phyloP scores from a whole-genome alignment of 1,140 invertebrate genomes.

The Drosophila sechellia region DNA sequence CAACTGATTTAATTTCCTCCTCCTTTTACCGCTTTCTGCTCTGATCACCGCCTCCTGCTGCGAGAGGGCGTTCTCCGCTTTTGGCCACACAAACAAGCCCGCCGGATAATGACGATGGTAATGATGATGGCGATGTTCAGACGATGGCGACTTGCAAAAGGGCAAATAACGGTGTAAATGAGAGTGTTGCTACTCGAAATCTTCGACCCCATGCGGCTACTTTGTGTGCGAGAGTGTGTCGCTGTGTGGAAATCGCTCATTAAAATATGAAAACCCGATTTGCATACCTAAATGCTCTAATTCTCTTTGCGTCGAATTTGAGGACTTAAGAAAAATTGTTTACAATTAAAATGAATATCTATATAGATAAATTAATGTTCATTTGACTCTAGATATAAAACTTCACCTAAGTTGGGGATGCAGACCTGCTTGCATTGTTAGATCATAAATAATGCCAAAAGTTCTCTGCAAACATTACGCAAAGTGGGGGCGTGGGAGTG shows the following conservation, averaged over 20 bases:
- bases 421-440: constrained; percentile 17
- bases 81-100: constrained; percentile 70
- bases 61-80: constrained; percentile 73
- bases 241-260: constrained; percentile 61
- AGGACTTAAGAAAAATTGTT: background rate
- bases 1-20: constrained; percentile 81
- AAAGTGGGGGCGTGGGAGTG: constrained; percentile 28
- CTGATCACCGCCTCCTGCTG: constrained; percentile 50
- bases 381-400: background rate
- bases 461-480: constrained; percentile 40
- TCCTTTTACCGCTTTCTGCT: constrained; percentile 24
- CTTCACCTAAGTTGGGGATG: constrained; percentile 3
- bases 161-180: constrained; percentile 65
- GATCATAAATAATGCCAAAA: constrained; percentile 40
- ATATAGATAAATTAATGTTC: no score
- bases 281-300: constrained; percentile 41
- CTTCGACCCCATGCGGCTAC: constrained; percentile 69
- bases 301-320: background rate
- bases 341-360: no score
- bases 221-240: constrained; percentile 47
- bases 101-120: constrained; percentile 23
- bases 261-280: constrained; percentile 57
- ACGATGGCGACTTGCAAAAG: constrained; percentile 74
- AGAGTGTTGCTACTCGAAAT: constrained; percentile 58
- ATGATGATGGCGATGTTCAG: constrained; percentile 21